Evolutionary conservation across 35 echinoderm and acorn worm genomes (phyloP), one percentile per base, ranked within the genome.

Genomic region (Amphiura filiformis): DNA sequence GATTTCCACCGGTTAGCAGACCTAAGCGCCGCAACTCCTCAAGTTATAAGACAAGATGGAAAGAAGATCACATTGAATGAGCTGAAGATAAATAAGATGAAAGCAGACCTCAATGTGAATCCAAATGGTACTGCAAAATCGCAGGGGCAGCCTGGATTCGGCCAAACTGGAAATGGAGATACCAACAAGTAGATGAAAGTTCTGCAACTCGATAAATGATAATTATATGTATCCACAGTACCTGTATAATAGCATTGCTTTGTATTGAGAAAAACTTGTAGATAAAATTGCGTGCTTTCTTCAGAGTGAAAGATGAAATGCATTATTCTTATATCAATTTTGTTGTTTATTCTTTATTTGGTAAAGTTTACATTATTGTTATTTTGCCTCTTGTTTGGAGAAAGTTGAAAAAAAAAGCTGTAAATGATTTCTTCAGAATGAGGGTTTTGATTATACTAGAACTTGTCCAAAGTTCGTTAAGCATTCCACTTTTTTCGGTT

Each of bases 41-140:
- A 18, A 18, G 28, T 18, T 11, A 3, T n/a, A 26, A 70, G 26
- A 70, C 61, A 5, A 70, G 61, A 30, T 13, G 83, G 65, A 31
- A 85, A 85, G 56, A 85, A 85, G 83, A 37, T 85, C 32, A 65
- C 47, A 33, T 37, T 85, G 34, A 85, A 85, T 36, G 57, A 85
- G 28, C 56, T 85, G 32, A 56, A 61, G 49, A 85, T 65, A 61
- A 85, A 85, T 26, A 56, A 85, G 65, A 56, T 85, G 47, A 32
- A 37, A 37, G 32, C 33, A 32, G 83, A 85, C 65, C 34, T 85
- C 23, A 85, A 70, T 30, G 2, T 36, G 0, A 37, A 36, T 61
- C 56, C 39, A 49, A 47, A 47, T 31, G 83, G 31, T n/a, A 70
- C 1, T 23, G 9, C 61, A n/a, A 30, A 5, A 70, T 5, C 17